Evolutionary conservation across 2,888 invertebrate genomes (phyloP), one percentile per base, ranked within the genome.

Genomic region (Epinotia ramella): DNA sequence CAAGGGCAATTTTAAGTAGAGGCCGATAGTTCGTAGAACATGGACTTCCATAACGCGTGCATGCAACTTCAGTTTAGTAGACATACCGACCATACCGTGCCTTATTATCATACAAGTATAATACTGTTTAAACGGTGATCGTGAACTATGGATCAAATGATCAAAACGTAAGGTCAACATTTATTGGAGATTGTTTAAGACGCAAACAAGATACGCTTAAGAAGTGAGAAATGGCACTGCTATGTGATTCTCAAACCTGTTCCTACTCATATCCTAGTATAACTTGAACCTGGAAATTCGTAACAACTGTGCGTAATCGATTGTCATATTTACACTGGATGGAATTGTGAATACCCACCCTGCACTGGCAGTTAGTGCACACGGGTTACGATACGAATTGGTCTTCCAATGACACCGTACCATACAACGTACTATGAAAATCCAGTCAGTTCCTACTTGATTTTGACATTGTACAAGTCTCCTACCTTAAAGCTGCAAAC

Each of bases 1-100:
- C 72, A 76, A 71, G 76, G 76, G 72, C 67, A 72, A 66, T 56
- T 20, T 60, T 20, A 63, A 72, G 18, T 56, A 44, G n/a, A 44
- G 71, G 62, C 56, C 76, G 71, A 76, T 76, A 62, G 67, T 76
- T 71, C 62, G 49, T 66, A 66, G 65, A 66, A 56, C 46, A 72
- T 67, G 24, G 69, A 63, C 44, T 72, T 70, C 67, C 63, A 66
- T 60, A 62, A 59, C 40, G 46, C 49, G 60, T 59, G 70, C 66
- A 76, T 67, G 76, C 72, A 72, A 76, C 16, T 6, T 18, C 62
- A 28, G 63, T 76, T 67, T 33, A 56, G 28, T 24, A 76, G 20
- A 67, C 66, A 57, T 40, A 46, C 44, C 59, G 60, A 60, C 16
- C 66, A 57, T 40, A 46, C 44, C 59, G 49, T 53, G 16, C 40